Conservation (phyloP, 2,888 invertebrate genomes). For the Ephialtes manifestator region DNA sequence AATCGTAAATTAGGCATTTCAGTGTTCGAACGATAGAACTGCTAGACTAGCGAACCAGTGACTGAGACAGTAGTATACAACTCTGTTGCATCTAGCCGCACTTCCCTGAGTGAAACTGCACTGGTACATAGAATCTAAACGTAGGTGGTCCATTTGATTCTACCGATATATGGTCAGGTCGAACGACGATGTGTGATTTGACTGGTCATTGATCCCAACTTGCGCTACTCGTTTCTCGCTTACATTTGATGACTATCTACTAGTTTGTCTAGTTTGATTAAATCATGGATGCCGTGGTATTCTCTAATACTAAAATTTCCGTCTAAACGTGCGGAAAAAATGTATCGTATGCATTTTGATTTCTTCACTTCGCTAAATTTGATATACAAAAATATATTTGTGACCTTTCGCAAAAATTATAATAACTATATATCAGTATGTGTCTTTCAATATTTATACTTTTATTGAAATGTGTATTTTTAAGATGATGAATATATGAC, state of each 20-base stretch:
- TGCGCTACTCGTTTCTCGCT: neutral
- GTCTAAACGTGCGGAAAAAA: too few relatives aligned
- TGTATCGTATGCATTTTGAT: too few relatives aligned
- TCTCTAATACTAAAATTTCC: too few relatives aligned
- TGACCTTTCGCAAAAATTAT: too few relatives aligned
- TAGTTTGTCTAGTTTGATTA: too few relatives aligned
- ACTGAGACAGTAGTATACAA: conserved; percentile 2
- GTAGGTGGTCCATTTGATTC: neutral
- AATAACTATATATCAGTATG: too few relatives aligned
- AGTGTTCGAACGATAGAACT: conserved; percentile 33
- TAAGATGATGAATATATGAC: too few relatives aligned
- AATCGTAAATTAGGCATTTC: conserved; percentile 75
- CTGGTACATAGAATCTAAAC: neutral
- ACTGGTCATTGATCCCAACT: neutral
- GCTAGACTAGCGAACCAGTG: neutral
- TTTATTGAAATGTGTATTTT: too few relatives aligned
- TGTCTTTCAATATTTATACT: too few relatives aligned
- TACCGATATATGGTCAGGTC: neutral
- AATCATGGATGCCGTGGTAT: too few relatives aligned
- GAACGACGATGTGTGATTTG: conserved; percentile 14
- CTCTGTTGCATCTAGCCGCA: neutral
- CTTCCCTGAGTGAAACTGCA: neutral
- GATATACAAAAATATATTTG: too few relatives aligned
- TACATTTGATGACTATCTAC: neutral
- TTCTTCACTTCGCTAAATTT: too few relatives aligned